Percentiles rank a stretch among this genome's conserved stretches.
Conservation (phyloP, 2,888 invertebrate genomes). For the Parasteatoda lunata region DNA sequence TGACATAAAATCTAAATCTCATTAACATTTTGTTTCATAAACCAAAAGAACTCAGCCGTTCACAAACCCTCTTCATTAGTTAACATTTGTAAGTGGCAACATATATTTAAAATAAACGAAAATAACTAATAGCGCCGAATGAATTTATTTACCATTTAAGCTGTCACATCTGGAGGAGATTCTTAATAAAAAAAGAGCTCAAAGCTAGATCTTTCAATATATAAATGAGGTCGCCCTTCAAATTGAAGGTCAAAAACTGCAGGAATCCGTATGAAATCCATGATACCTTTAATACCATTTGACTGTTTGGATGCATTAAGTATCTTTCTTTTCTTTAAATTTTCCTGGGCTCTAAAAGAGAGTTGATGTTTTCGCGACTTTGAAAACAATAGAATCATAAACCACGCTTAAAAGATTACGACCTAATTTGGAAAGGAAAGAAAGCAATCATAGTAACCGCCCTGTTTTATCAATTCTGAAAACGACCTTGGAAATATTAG, state of each 20-base stretch:
- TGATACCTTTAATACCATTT: slow-evolving; percentile 37
- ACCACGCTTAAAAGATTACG: slow-evolving; percentile 55
- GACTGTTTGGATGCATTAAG: slow-evolving; percentile 42
- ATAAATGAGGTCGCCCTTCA: slow-evolving; percentile 30
- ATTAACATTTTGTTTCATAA: slow-evolving; percentile 5
- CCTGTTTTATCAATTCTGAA: slow-evolving; percentile 14
- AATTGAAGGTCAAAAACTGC: slow-evolving; percentile 20
- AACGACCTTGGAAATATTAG: slow-evolving; percentile 30
- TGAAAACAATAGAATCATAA: slow-evolving; percentile 56
- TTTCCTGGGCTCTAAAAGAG: slow-evolving; percentile 22
- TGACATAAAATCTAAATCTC: not conserved
- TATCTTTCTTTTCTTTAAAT: not conserved
- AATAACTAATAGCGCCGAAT: slow-evolving; percentile 1
- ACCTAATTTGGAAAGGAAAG: slow-evolving; percentile 47
- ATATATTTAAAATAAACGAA: slow-evolving; percentile 2
- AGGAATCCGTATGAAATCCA: slow-evolving; percentile 51
- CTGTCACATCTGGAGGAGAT: slow-evolving; percentile 31
- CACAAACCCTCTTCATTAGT: not conserved
- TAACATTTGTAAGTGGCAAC: not conserved
- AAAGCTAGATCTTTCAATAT: slow-evolving; percentile 4
- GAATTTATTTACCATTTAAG: slow-evolving; percentile 39
- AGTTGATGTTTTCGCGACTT: slow-evolving; percentile 1
- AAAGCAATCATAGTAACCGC: slow-evolving; percentile 8
- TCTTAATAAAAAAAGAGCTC: slow-evolving; percentile 11
- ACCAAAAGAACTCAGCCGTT: not conserved